Conservation (phyloP, 2,888 invertebrate species). For the Ormyrus thymus region DNA sequence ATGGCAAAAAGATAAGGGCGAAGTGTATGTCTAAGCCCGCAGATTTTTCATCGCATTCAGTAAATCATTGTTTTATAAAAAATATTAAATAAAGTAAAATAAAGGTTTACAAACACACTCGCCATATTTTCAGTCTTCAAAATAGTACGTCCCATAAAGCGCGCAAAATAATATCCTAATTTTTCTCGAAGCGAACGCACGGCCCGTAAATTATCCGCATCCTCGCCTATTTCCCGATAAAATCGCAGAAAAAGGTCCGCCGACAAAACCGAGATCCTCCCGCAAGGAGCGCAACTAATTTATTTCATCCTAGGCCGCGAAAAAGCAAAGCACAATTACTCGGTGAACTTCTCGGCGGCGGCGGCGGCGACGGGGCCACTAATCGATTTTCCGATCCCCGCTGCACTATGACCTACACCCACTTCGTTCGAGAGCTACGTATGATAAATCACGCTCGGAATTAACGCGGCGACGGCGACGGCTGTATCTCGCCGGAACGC, state of each 20-base stretch:
- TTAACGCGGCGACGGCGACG: neutral
- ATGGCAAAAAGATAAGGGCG: too few relatives aligned
- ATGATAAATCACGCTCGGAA: conserved; percentile 36
- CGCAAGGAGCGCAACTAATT: conserved; percentile 12
- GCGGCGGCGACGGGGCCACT: neutral
- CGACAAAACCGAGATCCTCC: neutral
- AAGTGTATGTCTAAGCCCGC: too few relatives aligned
- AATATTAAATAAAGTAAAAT: too few relatives aligned
- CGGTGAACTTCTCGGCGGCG: conserved; percentile 25
- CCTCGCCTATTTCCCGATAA: conserved; percentile 36
- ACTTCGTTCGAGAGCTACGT: neutral
- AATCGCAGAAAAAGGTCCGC: neutral
- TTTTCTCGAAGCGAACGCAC: too few relatives aligned
- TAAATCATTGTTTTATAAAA: too few relatives aligned
- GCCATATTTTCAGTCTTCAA: too few relatives aligned
- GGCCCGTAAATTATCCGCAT: conserved; percentile 23
- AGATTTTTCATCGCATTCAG: too few relatives aligned
- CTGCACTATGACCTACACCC: conserved; percentile 49
- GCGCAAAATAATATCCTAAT: too few relatives aligned
- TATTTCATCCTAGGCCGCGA: neutral
- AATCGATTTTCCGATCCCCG: conserved; percentile 44
- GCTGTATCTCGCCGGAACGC: neutral
- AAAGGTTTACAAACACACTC: too few relatives aligned
- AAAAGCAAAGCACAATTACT: conserved; percentile 1
- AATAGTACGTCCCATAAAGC: too few relatives aligned